A percentile compares a stretch with the other conserved stretches of the same genome.
Conservation (phyloP, 2,797 vertebrate genomes). For the Acomys russatus region DNA sequence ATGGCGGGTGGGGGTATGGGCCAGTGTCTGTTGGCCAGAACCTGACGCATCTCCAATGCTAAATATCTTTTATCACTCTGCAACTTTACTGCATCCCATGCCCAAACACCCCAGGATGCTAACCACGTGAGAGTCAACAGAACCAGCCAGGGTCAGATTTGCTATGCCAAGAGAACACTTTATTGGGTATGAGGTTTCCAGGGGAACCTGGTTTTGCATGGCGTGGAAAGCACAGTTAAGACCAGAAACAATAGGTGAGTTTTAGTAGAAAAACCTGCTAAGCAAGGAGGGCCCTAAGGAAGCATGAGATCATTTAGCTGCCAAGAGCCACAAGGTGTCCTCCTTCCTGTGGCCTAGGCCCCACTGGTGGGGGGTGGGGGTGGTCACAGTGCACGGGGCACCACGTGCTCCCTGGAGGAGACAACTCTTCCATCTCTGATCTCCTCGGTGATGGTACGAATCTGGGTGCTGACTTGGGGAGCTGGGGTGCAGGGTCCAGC, state of each 20-base stretch:
- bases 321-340: background rate
- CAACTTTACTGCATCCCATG: background rate
- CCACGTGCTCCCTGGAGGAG: constrained; percentile 82
- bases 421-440: constrained; percentile 83
- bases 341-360: background rate
- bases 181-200: constrained; percentile 73
- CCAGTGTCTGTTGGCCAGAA: background rate
- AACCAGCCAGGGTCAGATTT: background rate
- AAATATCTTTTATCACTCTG: background rate
- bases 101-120: background rate
- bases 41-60: background rate
- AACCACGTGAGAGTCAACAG: background rate
- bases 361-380: fast-evolving
- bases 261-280: constrained; percentile 68
- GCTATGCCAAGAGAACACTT: constrained; percentile 79
- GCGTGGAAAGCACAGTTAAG: constrained; percentile 67
- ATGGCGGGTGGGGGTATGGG: too few relatives aligned
- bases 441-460: constrained; percentile 84
- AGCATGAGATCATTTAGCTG: background rate
- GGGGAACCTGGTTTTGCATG: constrained; percentile 15
- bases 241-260: constrained; percentile 50
- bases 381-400: constrained; percentile 60
- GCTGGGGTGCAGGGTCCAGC: constrained; percentile 4
- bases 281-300: constrained; percentile 24
- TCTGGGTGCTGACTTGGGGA: constrained; percentile 78